Base-by-base conservation (phyloP, 1,140 invertebrate genomes). In the Calliopsis andreniformis region DNA sequence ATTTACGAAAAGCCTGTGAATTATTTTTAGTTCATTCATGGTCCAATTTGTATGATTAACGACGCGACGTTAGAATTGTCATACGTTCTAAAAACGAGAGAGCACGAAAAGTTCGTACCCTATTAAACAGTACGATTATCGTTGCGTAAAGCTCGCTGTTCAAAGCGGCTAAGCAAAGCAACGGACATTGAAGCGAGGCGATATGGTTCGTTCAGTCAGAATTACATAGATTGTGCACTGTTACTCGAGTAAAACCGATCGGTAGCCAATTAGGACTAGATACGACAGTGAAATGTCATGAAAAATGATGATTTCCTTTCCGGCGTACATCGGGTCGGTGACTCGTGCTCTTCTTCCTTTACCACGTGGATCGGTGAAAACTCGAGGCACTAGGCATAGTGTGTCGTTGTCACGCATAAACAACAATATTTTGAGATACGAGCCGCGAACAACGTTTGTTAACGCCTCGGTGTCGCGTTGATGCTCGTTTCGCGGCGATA, bases 371-470 rank as follows among this genome's bases (percentile, higher is more conserved):
- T n/a, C n/a, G n/a, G n/a, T n/a, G n/a, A n/a, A n/a, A n/a, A n/a
- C n/a, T n/a, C n/a, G n/a, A n/a, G n/a, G n/a, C n/a, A n/a, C n/a
- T n/a, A n/a, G n/a, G n/a, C n/a, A n/a, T n/a, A n/a, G n/a, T n/a
- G n/a, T n/a, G n/a, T n/a, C n/a, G 35, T 39, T 39, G 35, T 10
- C 35, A 39, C 35, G 35, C 35, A 10, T 39, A 39, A 10, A 39
- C 35, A 10, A 39, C 35, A 39, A 39, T 39, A 39, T 3, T 39
- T 49, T 61, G 75, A 80, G 76, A 70, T 77, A 80, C 53, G 78
- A 80, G 75, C 73, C 59, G 78, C 78, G 75, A 80, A 77, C 75
- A 66, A 77, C 67, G 53, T 80, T 80, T 71, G 67, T 80, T 80
- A 78, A 51, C 78, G 67, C 66, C 73, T 77, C 66, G 43, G 32